phyloP scores from a whole-genome alignment of 2,113 vertebrate genomes.

The Heptranchias perlo region DNA sequence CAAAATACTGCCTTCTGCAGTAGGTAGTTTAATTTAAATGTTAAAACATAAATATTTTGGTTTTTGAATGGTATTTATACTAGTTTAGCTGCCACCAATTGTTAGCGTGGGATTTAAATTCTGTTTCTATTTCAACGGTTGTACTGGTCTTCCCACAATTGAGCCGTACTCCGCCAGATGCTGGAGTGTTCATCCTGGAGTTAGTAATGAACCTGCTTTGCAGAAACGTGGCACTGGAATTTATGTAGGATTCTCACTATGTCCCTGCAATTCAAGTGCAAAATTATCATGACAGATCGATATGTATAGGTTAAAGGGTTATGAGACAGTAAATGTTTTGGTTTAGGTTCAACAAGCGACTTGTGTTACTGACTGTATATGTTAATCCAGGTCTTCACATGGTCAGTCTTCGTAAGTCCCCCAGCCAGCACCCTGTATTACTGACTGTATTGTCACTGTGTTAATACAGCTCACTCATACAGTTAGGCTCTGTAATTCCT shows the following conservation, averaged over 20 bases:
- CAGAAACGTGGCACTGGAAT: no score
- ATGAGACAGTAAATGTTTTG: background rate
- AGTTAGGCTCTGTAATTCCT: background rate
- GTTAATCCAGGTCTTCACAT: background rate
- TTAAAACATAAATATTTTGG: background rate
- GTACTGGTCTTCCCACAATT: background rate
- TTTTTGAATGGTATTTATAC: background rate
- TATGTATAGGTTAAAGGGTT: background rate
- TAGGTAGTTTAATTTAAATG: background rate
- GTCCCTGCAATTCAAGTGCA: no score
- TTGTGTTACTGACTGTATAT: background rate
- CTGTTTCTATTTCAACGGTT: background rate
- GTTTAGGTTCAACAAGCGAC: background rate
- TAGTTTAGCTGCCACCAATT: background rate
- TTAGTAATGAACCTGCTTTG: background rate
- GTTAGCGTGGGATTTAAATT: background rate
- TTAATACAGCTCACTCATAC: background rate
- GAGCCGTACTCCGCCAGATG: background rate
- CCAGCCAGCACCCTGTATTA: background rate
- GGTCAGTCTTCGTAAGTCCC: background rate
- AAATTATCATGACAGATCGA: no score
- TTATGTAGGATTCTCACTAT: background rate
- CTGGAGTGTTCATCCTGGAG: background rate
- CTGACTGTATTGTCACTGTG: background rate
- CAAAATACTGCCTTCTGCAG: background rate